Evolutionary conservation across 2,888 invertebrate species (phyloP), one percentile per base, ranked within the genome.

Genomic region (Coelopa pilipes): DNA sequence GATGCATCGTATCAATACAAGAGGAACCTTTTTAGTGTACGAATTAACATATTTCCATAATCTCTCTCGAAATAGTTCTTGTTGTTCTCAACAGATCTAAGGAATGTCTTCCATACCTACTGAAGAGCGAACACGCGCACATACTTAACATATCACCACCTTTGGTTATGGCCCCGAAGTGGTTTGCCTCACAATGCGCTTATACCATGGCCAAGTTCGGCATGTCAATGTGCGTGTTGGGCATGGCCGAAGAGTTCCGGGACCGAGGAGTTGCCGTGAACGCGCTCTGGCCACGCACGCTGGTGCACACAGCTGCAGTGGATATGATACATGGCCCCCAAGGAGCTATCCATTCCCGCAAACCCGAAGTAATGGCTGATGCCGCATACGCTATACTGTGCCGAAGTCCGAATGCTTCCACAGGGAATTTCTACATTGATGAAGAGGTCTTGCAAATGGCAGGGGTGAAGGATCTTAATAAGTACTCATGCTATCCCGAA

Each of bases 151-250:
- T 99, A 70, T 96, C 97, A 53, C 99, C 99, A 0, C 98, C 99
- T 0, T 89, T 99, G 19, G 95, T 93, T 84, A 91, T 99, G 93
- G 91, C 92, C 78, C 92, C 96, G 0, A 89, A 91, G 80, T 99
- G 98, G 99, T 91, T 98, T 85, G 90, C 92, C 73, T 90, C 93
- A 82, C 95, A 98, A 87, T 94, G 96, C 59, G 98, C 97, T 0
- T 99, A 99, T 87, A 98, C 98, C 0, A 98, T 98, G 92, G 96
- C 98, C 0, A 99, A 99, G 86, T 99, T 96, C 86, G 98, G 98
- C 24, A 98, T 98, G 98, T 97, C 97, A 0, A 96, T 99, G 96
- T 98, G 98, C 87, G 97, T 95, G 1, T 89, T 98, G n/a, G 98
- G 98, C 15, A 97, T 98, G 96, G 91, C 97, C 15, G 95, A 94